Evolutionary conservation across 2,888 invertebrate genomes (phyloP).

Genomic region (Sceliomorpha sp.): DNA sequence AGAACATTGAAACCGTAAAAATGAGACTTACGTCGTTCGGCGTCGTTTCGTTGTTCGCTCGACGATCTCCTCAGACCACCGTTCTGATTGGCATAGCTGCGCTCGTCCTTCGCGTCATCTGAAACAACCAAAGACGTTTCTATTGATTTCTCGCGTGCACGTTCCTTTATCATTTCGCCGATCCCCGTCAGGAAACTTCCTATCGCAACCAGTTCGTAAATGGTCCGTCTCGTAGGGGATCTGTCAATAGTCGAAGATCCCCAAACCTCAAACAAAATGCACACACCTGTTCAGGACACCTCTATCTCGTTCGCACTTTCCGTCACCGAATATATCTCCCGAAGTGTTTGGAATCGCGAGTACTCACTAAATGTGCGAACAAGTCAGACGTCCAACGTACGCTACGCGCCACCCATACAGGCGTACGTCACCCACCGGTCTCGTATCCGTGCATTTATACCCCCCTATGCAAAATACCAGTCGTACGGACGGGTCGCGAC

Average conservation of each 20-base stretch:
- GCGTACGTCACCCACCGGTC: constrained; percentile 6
- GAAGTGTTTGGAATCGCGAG: constrained; percentile 37
- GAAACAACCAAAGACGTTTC: constrained; percentile 56
- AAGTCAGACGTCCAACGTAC: constrained; percentile 37
- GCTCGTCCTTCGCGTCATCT: constrained; percentile 73
- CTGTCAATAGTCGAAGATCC: too few species aligned
- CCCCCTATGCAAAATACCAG: constrained; percentile 42
- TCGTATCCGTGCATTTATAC: constrained; percentile 16
- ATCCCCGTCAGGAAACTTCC: background rate
- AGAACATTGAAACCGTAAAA: too few species aligned
- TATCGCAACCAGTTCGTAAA: too few species aligned
- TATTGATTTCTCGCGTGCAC: background rate
- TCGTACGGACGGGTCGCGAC: constrained; percentile 13
- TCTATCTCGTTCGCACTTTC: background rate
- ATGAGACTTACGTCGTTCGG: constrained; percentile 66
- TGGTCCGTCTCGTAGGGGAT: too few species aligned
- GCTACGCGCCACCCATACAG: constrained; percentile 25
- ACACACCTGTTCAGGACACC: too few species aligned
- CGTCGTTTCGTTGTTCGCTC: constrained; percentile 54
- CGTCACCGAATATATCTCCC: background rate
- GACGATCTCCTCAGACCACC: constrained; percentile 66
- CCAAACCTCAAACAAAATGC: too few species aligned
- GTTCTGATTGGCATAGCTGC: constrained; percentile 70
- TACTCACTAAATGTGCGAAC: constrained; percentile 49
- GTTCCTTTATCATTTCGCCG: background rate